Conservation (phyloP, 2,113 vertebrate genomes). For the Amblyopsis rosae region DNA sequence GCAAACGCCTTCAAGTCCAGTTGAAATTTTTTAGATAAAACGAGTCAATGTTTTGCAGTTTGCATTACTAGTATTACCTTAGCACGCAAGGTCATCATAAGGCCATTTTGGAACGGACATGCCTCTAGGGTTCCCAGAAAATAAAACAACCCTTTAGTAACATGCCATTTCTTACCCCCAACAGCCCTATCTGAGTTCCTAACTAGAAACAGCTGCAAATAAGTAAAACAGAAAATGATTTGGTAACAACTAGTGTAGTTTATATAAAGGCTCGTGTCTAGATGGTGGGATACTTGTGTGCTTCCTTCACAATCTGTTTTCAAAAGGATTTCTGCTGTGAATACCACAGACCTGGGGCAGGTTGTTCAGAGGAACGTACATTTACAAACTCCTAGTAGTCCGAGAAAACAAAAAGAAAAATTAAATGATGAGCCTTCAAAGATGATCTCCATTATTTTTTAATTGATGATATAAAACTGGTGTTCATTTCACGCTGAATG, state of each 20-base stretch:
- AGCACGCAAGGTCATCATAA: slow-evolving; percentile 38
- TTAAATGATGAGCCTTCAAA: slow-evolving; percentile 11
- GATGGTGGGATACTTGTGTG: too few relatives aligned
- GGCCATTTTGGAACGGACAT: slow-evolving; percentile 50
- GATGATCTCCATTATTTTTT: slow-evolving; percentile 52
- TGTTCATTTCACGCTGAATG: slow-evolving; percentile 44
- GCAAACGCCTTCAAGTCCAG: slow-evolving; percentile 2
- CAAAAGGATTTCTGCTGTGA: too few relatives aligned
- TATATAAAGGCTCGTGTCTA: too few relatives aligned
- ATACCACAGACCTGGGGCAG: too few relatives aligned
- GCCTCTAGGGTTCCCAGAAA: slow-evolving; percentile 41
- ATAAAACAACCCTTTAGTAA: slow-evolving; percentile 10
- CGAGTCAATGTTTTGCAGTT: slow-evolving; percentile 28
- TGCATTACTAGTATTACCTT: slow-evolving; percentile 34
- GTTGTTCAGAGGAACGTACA: too few relatives aligned
- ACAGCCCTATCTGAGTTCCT: too few relatives aligned
- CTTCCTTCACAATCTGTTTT: too few relatives aligned
- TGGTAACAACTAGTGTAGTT: too few relatives aligned
- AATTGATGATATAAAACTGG: slow-evolving; percentile 66
- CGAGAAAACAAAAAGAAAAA: neutral
- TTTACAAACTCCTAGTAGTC: too few relatives aligned
- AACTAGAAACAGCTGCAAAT: too few relatives aligned
- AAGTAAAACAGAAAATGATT: too few relatives aligned
- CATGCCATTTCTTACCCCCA: slow-evolving; percentile 38
- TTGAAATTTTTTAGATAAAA: slow-evolving; percentile 14